Percentiles rank a stretch among this genome's conserved stretches.
These are phyloP conservation scores for Eremobia ochroleuca DNA, from an alignment of 2,888 invertebrate genomes.

Conservation along the genomic window DNA sequence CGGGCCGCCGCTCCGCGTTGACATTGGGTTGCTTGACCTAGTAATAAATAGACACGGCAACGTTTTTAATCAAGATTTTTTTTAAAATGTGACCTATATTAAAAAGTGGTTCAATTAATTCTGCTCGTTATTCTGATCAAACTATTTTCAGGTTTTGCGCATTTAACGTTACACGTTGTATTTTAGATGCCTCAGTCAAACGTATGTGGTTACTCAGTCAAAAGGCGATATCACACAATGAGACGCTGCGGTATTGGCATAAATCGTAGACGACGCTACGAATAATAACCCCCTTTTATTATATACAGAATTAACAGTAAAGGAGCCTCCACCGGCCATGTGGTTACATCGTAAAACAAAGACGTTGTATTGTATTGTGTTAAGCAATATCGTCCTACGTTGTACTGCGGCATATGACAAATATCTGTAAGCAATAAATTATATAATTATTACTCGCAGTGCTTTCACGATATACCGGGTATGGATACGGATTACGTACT, in stretches of 20 bases:
- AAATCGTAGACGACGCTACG: slow-evolving; percentile 10
- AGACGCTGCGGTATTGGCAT: background rate
- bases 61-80: too few species aligned
- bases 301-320: slow-evolving; percentile 2
- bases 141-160: too few species aligned
- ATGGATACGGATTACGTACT: background rate
- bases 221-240: background rate
- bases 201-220: background rate
- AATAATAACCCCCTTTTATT: slow-evolving; percentile 1
- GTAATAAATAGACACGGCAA: too few species aligned
- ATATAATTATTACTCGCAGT: background rate
- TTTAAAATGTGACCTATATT: too few species aligned
- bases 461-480: background rate
- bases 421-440: slow-evolving; percentile 22
- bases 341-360: slow-evolving; percentile 34
- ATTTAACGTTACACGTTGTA: too few species aligned
- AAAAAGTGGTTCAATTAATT: too few species aligned
- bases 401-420: slow-evolving; percentile 11
- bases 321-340: background rate
- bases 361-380: slow-evolving; percentile 20
- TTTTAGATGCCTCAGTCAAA: background rate
- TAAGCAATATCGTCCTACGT: slow-evolving; percentile 11
- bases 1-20: too few species aligned
- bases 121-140: too few species aligned
- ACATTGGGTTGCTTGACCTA: too few species aligned